Evolutionary conservation across 64 coral and sea anemone species (phyloP), one percentile per base, ranked within the genome.

Genomic region (Porites lutea): DNA sequence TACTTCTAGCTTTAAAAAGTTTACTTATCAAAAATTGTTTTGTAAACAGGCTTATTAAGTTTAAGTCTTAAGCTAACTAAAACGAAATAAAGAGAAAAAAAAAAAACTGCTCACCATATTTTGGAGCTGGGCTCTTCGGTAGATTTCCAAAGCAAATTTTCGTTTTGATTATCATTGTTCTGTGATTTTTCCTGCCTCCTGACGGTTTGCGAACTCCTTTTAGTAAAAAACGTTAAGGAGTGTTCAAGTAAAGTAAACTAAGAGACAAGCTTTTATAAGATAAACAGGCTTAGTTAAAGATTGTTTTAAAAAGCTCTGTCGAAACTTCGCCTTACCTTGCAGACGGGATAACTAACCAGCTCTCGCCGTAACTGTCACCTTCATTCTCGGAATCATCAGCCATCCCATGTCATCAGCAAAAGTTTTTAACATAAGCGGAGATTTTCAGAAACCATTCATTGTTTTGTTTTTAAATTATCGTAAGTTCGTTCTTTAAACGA

Each of bases 131-230:
- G 48, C 51, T 84, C 62, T 46, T 15, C n/a, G 48, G 13, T 83
- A 8, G 46, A 82, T 20, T 45, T 65, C 79, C 79, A 5, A 8
- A 13, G 19, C 14, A 65, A 84, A 51, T 69, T 84, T 84, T 84
- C 81, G n/a, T 68, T 50, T 3, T 68, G 8, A 2, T 20, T 47
- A 20, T 68, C 59, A 20, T 47, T 20, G 45, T 69, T 27, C 87
- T 63, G 12, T 73, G 23, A 6, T 64, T 62, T 72, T 83, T 68
- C 81, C 18, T 68, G 81, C 44, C 81, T 91, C 52, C 79, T 72
- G 5, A 91, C 89, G 15, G 89, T 91, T 83, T 91, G 68, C 53
- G 89, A 91, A 61, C 89, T 91, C 79, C 89, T 91, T 27, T 48
- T 8, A 74, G 27, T 21, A 50, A 55, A 13, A 74, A 18, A 37